A percentile compares a stretch with the other conserved stretches of the same genome.
Evolutionary conservation across 2,888 invertebrate species (phyloP).

Genomic region (Rhamnusium bicolor): DNA sequence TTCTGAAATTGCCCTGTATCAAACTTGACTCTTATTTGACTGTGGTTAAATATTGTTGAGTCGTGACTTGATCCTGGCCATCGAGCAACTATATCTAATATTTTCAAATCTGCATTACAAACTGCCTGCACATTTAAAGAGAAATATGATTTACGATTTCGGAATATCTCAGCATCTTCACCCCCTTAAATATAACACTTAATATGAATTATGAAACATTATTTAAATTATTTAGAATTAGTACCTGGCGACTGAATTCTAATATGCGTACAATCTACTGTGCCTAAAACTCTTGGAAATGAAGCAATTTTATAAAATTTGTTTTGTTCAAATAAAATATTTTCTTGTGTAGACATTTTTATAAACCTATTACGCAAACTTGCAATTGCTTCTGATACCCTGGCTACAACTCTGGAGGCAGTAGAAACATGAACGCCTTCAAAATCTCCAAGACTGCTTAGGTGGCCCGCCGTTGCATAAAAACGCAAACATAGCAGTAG

Average conservation of each 20-base stretch:
- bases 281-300: background rate
- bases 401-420: background rate
- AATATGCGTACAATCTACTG: background rate
- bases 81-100: background rate
- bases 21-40: too few relatives aligned
- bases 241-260: background rate
- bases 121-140: background rate
- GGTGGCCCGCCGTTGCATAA: background rate
- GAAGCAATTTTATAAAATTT: background rate
- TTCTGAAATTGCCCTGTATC: too few relatives aligned
- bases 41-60: too few relatives aligned
- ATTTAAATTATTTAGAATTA: background rate
- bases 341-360: background rate
- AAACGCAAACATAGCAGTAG: background rate
- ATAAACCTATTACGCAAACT: too few relatives aligned
- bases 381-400: background rate
- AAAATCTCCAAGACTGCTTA: background rate
- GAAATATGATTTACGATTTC: background rate
- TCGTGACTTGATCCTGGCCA: too few relatives aligned
- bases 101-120: background rate
- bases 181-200: too few relatives aligned
- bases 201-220: too few relatives aligned
- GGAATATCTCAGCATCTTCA: background rate
- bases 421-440: background rate
- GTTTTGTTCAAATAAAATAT: background rate